Evolutionary conservation across 2,113 vertebrate species (phyloP).

Genomic region (Steatornis caripensis): DNA sequence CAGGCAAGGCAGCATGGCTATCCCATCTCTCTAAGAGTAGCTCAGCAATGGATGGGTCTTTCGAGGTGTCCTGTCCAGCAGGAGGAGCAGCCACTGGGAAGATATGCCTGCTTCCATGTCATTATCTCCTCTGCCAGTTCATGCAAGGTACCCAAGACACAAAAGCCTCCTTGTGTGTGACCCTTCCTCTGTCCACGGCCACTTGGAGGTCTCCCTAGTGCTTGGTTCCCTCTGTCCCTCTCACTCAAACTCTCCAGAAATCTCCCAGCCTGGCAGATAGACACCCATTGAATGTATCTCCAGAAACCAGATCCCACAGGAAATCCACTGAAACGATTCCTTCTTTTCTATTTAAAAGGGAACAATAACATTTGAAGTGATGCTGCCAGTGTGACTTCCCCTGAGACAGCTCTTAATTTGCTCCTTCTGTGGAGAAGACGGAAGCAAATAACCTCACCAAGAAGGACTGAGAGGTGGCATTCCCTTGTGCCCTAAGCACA

Average conservation of each 20-base stretch:
- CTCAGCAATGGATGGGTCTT: neutral
- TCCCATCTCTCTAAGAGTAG: neutral
- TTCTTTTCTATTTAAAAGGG: neutral
- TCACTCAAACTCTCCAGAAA: neutral
- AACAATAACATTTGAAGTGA: neutral
- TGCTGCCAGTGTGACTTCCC: neutral
- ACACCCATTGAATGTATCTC: constrained; percentile 4
- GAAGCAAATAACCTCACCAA: neutral
- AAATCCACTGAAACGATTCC: neutral
- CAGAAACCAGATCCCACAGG: constrained; percentile 24
- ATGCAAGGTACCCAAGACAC: neutral
- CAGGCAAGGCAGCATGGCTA: fast-evolving
- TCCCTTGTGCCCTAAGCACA: neutral
- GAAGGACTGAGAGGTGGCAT: neutral
- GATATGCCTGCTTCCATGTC: neutral
- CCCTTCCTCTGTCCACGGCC: neutral
- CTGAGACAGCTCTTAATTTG: neutral
- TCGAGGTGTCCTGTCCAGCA: neutral
- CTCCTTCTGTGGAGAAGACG: neutral
- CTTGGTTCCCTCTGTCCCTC: neutral
- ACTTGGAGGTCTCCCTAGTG: neutral
- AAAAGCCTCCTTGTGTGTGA: neutral
- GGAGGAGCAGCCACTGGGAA: neutral
- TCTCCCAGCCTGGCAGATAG: neutral
- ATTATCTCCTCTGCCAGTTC: neutral